Evolutionary conservation across 2,888 invertebrate genomes (phyloP).

Genomic region (Eugnorisma glareosa): DNA sequence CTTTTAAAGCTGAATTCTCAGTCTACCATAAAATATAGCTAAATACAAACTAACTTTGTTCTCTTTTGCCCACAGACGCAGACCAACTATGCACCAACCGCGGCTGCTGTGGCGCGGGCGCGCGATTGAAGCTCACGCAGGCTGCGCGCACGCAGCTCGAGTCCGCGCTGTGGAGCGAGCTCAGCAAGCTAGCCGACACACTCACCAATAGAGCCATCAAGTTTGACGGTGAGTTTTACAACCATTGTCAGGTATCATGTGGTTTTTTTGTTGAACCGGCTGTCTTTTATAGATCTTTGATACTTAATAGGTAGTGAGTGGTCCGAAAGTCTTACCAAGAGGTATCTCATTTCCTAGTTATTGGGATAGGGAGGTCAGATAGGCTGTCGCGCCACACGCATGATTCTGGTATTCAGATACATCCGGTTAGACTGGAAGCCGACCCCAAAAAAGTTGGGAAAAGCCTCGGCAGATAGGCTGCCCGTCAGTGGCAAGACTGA

Average conservation of each 20-base stretch:
- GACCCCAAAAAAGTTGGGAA: not conserved
- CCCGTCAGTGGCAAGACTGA: not conserved
- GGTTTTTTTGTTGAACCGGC: not conserved
- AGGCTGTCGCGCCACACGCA: not conserved
- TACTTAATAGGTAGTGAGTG: not conserved
- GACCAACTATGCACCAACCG: slow-evolving; percentile 90
- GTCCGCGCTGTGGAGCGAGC: slow-evolving; percentile 93
- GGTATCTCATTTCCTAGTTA: not conserved
- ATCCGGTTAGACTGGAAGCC: not conserved
- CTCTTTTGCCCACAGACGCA: slow-evolving; percentile 78
- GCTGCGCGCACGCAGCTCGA: slow-evolving; percentile 94
- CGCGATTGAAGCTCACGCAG: slow-evolving; percentile 92
- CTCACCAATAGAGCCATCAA: slow-evolving; percentile 94
- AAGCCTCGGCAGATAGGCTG: not conserved
- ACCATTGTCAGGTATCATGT: not conserved
- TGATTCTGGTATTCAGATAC: not conserved
- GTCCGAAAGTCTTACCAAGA: not conserved
- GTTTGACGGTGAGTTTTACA: slow-evolving; percentile 94
- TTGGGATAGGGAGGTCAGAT: no score
- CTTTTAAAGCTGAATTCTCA: not conserved
- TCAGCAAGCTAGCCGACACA: slow-evolving; percentile 93
- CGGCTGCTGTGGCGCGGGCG: slow-evolving; percentile 92
- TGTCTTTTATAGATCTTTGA: not conserved
- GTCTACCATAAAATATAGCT: not conserved
- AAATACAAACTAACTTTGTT: not conserved